These are phyloP conservation scores for Alfaro cultratus DNA, from an alignment of 2,797 vertebrate genomes.

Conservation along the genomic window DNA sequence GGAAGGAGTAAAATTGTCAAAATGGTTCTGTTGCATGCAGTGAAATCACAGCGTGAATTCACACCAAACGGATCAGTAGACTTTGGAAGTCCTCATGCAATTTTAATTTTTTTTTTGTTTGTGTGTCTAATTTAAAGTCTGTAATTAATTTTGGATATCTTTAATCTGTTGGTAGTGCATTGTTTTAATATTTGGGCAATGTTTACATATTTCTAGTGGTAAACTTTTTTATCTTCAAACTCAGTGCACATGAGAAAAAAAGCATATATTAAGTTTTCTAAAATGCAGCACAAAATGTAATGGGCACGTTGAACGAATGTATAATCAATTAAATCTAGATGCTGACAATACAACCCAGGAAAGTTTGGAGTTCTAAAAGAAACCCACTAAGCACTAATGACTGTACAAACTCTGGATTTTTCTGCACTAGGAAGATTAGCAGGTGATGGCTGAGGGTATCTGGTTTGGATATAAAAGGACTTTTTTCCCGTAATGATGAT, in stretches of 20 bases:
- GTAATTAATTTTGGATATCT: not conserved
- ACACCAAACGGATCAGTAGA: not conserved
- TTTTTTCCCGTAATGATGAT: not conserved
- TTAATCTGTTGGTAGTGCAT: not conserved
- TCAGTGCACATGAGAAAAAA: not conserved
- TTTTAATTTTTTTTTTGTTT: not conserved
- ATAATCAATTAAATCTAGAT: too few relatives aligned
- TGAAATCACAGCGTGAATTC: not conserved
- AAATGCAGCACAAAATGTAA: not conserved
- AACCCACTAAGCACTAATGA: not conserved
- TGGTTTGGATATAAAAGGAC: not conserved
- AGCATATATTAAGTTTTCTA: not conserved
- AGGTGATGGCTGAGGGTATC: not conserved
- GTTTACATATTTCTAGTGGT: not conserved
- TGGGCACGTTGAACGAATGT: not conserved
- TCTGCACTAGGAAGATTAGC: not conserved
- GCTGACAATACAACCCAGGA: not conserved
- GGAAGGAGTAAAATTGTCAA: not conserved
- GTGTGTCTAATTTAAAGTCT: not conserved
- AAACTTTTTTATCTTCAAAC: not conserved
- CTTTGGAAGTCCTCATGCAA: not conserved
- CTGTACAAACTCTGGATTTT: not conserved
- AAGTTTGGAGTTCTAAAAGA: not conserved
- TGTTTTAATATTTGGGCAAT: not conserved
- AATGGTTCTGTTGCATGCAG: too few relatives aligned